These are phyloP conservation scores for Bugulina stolonifera DNA, from an alignment of 2,888 invertebrate genomes.

Conservation along the genomic window DNA sequence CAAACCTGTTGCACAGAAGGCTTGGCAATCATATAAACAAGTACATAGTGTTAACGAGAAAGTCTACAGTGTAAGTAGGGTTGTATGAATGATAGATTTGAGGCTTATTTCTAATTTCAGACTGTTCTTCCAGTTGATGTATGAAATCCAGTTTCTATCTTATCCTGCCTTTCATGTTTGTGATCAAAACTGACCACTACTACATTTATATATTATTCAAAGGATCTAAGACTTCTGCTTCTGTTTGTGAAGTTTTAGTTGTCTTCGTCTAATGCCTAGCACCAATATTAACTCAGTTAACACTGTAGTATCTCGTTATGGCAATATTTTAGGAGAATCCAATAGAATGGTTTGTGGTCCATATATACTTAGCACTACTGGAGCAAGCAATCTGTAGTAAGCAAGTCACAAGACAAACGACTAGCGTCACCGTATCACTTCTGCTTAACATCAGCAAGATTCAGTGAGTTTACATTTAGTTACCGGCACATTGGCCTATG, in stretches of 20 bases:
- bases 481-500: too few species aligned
- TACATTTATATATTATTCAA: too few species aligned
- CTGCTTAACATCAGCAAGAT: slow-evolving; percentile 6
- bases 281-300: too few species aligned
- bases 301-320: too few species aligned
- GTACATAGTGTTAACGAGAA: not conserved
- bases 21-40: slow-evolving; percentile 14
- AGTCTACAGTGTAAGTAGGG: not conserved
- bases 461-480: not conserved
- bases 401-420: not conserved
- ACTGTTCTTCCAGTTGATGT: too few species aligned
- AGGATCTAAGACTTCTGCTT: too few species aligned
- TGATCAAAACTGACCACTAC: too few species aligned
- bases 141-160: too few species aligned
- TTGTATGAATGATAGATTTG: too few species aligned
- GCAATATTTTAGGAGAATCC: slow-evolving; percentile 7
- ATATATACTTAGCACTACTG: not conserved
- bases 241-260: too few species aligned
- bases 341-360: slow-evolving; percentile 8
- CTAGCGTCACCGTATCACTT: not conserved
- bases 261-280: too few species aligned
- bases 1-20: not conserved
- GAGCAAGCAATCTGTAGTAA: not conserved
- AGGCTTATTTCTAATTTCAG: too few species aligned
- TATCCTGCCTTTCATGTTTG: not conserved